Evolutionary conservation across 2,113 vertebrate species (phyloP).

Genomic region (Megaptera novaeangliae): DNA sequence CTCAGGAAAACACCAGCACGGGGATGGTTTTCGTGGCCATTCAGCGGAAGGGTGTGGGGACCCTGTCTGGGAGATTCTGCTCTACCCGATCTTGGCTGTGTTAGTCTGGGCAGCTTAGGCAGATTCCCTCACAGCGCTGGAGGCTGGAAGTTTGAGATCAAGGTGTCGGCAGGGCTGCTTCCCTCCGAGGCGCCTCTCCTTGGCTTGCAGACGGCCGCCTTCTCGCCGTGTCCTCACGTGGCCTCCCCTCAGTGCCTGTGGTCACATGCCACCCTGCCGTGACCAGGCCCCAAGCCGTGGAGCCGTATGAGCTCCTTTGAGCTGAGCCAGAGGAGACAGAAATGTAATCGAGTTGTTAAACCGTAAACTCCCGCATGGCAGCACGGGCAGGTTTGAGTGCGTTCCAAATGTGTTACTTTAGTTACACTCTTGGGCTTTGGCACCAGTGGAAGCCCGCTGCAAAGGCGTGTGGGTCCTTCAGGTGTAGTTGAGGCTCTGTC

Average conservation of each 20-base stretch:
- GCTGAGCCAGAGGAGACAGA: not conserved
- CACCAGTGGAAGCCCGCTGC: not conserved
- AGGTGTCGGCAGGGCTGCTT: not conserved
- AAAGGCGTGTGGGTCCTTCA: not conserved
- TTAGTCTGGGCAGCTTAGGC: not conserved
- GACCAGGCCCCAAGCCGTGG: not conserved
- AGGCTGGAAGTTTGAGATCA: not conserved
- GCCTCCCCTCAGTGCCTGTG: not conserved
- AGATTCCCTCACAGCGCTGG: not conserved
- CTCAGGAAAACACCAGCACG: not conserved
- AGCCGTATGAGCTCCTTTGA: not conserved
- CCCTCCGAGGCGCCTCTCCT: not conserved
- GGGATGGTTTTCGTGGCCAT: not conserved
- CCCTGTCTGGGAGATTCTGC: not conserved
- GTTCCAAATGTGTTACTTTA: not conserved
- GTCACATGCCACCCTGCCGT: not conserved
- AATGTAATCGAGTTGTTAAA: not conserved
- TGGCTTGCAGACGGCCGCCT: fast-evolving
- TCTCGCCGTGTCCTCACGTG: not conserved
- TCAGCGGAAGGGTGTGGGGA: fast-evolving
- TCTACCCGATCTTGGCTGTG: not conserved
- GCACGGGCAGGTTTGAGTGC: not conserved
- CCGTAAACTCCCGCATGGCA: too few relatives aligned
- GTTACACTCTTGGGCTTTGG: not conserved
- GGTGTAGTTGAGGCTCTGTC: not conserved